Evolutionary conservation across 2,113 vertebrate species (phyloP).

Genomic region (Stictonetta naevosa): DNA sequence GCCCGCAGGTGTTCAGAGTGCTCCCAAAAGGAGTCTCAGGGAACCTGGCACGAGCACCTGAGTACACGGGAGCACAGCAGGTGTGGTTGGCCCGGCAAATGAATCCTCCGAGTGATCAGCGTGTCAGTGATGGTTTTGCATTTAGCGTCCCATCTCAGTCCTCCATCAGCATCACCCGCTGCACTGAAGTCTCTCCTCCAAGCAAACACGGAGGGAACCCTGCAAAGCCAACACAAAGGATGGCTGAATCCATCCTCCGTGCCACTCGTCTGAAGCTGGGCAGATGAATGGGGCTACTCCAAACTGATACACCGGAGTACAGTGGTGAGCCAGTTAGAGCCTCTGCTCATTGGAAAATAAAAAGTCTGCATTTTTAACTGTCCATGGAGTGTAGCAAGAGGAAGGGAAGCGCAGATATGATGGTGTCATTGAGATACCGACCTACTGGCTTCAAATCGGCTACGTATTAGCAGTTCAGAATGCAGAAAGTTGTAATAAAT

Average conservation of each 20-base stretch:
- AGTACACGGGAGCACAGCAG: not conserved
- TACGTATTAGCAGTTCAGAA: not conserved
- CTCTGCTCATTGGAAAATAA: not conserved
- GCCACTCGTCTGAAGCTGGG: accelerated
- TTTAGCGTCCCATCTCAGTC: not conserved
- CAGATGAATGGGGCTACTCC: not conserved
- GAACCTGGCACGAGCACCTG: not conserved
- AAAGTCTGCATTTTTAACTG: not conserved
- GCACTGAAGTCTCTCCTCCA: not conserved
- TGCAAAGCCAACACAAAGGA: not conserved
- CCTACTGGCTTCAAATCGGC: not conserved
- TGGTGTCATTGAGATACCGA: not conserved
- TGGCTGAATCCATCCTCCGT: not conserved
- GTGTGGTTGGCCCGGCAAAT: accelerated
- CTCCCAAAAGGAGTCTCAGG: not conserved
- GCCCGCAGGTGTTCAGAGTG: not conserved
- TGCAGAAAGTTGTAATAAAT: not conserved
- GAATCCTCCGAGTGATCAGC: not conserved
- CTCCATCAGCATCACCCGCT: not conserved
- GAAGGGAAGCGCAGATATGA: not conserved
- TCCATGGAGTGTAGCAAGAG: not conserved
- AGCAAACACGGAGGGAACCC: not conserved
- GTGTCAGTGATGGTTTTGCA: not conserved
- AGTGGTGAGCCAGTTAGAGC: not conserved
- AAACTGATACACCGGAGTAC: not conserved